A percentile compares a stretch with the other conserved stretches of the same genome.
Conservation (phyloP, 2,888 invertebrate genomes). For the Drosophila borealis region DNA sequence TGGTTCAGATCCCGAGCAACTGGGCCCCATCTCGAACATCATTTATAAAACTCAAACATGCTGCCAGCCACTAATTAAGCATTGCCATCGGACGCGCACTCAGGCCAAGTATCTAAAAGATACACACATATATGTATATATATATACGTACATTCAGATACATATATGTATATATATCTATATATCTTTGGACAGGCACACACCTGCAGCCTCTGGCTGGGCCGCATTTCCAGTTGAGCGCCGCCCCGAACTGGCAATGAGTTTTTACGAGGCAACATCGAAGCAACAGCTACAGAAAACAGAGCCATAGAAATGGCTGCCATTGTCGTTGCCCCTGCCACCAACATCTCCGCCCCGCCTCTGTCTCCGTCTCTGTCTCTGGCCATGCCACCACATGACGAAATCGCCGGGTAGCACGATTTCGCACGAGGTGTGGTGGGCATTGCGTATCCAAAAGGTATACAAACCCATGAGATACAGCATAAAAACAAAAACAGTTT, state of each 20-base stretch:
- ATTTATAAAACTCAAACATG: slow-evolving; percentile 59
- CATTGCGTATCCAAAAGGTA: slow-evolving; percentile 4
- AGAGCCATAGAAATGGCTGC: slow-evolving; percentile 48
- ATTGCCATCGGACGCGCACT: slow-evolving; percentile 36
- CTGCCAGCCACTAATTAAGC: slow-evolving; percentile 70
- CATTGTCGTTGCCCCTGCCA: slow-evolving; percentile 30
- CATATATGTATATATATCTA: slow-evolving; percentile 9
- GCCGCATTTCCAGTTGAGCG: slow-evolving; percentile 77
- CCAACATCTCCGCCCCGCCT: background rate
- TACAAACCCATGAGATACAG: background rate
- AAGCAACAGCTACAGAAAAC: slow-evolving; percentile 35
- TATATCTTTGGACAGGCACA: slow-evolving; percentile 55
- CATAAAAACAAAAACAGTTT: background rate
- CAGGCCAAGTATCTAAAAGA: slow-evolving; percentile 11
- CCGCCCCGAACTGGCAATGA: slow-evolving; percentile 71
- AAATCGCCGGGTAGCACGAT: slow-evolving; percentile 8
- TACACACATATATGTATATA: slow-evolving; percentile 8
- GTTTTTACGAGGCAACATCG: slow-evolving; percentile 43
- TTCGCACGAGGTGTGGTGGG: slow-evolving; percentile 8
- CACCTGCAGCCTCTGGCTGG: slow-evolving; percentile 71
- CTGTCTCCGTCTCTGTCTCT: background rate
- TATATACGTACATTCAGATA: background rate
- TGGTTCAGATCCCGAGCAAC: slow-evolving; percentile 9
- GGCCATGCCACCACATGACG: background rate
- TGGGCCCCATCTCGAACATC: slow-evolving; percentile 13